A percentile compares a stretch with the other conserved stretches of the same genome.
Evolutionary conservation across 2,797 vertebrate genomes (phyloP).

Genomic region (Phataginus tetradactyla): DNA sequence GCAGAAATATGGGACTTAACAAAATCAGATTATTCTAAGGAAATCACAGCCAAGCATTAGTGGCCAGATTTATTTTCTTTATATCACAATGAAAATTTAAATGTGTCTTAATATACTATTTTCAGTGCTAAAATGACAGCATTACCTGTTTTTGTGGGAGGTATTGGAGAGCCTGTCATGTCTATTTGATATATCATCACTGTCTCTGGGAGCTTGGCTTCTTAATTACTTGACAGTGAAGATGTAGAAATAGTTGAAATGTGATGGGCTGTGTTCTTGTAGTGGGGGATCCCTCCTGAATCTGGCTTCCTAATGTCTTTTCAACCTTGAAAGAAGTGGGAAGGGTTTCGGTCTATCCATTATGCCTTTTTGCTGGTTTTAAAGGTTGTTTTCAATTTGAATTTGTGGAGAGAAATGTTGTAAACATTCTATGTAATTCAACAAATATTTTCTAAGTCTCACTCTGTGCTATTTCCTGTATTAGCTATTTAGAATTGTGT

Average conservation of each 20-base stretch:
- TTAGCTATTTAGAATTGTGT: background rate
- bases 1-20: background rate
- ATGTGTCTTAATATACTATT: slow-evolving; percentile 47
- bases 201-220: slow-evolving; percentile 18
- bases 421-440: background rate
- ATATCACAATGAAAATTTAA: slow-evolving; percentile 49
- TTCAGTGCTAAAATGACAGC: background rate
- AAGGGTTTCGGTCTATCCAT: background rate
- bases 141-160: slow-evolving; percentile 30
- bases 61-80: slow-evolving; percentile 65
- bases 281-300: background rate
- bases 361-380: background rate
- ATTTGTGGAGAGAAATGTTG: background rate
- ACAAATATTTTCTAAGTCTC: background rate
- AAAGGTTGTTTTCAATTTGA: background rate
- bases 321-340: slow-evolving; percentile 12
- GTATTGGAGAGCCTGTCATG: background rate
- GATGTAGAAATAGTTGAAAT: slow-evolving; percentile 48
- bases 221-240: slow-evolving; percentile 50
- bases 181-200: slow-evolving; percentile 40
- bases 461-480: background rate
- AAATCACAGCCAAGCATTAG: slow-evolving; percentile 51
- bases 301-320: background rate
- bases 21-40: slow-evolving; percentile 46
- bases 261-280: background rate